These are phyloP conservation scores for Agonopterix subpropinquella DNA, from an alignment of 2,888 invertebrate genomes.

Conservation along the genomic window DNA sequence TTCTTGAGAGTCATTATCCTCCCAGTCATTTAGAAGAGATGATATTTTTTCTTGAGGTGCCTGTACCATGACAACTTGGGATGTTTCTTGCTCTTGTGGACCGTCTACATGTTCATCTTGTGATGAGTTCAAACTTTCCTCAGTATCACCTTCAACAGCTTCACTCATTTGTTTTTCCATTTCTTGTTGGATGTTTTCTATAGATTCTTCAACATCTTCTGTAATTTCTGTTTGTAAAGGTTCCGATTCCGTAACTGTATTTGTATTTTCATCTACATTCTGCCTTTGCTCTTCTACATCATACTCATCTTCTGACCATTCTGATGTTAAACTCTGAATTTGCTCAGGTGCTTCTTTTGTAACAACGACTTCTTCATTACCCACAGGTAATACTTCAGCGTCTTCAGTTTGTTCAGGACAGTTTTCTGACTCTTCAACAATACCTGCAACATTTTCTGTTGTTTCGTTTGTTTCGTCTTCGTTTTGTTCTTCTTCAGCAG, in stretches of 20 bases:
- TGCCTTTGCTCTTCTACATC: conserved; percentile 6
- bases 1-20: conserved; percentile 66
- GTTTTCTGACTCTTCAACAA: background rate
- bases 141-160: conserved; percentile 14
- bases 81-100: conserved; percentile 16
- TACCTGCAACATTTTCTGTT: conserved; percentile 10
- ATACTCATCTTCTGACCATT: conserved; percentile 56
- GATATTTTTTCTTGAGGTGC: conserved; percentile 46
- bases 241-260: conserved; percentile 8
- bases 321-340: conserved; percentile 42
- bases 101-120: conserved; percentile 23
- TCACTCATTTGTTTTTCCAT: conserved; percentile 48
- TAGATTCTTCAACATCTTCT: conserved; percentile 53
- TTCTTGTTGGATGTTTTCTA: conserved; percentile 67
- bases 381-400: conserved; percentile 13
- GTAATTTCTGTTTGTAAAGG: conserved; percentile 10
- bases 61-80: conserved; percentile 11
- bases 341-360: conserved; percentile 28
- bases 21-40: conserved; percentile 67
- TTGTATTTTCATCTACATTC: conserved; percentile 1
- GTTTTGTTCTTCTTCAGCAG: conserved; percentile 12
- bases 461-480: conserved; percentile 22
- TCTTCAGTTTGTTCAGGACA: conserved; percentile 9
- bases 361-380: conserved; percentile 15
- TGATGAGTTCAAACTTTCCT: conserved; percentile 30